Conservation (phyloP, 2,797 vertebrate species). For the Fringilla coelebs region DNA sequence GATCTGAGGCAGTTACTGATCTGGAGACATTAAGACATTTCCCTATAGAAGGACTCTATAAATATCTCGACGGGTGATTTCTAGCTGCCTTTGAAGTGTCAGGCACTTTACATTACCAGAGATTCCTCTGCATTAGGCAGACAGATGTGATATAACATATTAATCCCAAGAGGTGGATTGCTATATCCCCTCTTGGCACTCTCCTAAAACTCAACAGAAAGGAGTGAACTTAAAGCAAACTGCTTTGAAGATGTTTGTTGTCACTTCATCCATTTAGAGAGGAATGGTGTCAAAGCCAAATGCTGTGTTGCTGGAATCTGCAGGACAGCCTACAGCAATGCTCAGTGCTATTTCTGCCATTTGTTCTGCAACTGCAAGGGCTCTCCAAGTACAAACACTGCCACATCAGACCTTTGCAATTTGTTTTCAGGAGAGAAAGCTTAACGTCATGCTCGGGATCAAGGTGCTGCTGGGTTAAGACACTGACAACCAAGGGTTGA, state of each 20-base stretch:
- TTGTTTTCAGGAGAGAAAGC: neutral
- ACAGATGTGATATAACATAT: constrained; percentile 26
- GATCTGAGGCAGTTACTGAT: constrained; percentile 23
- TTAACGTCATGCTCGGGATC: neutral
- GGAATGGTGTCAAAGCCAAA: neutral
- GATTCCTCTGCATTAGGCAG: constrained; percentile 37
- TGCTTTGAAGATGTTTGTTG: neutral
- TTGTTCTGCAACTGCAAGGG: neutral
- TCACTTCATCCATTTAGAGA: neutral
- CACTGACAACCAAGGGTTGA: neutral
- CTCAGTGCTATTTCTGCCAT: neutral
- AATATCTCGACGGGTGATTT: constrained; percentile 35
- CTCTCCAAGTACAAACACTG: neutral
- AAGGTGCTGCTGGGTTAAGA: neutral
- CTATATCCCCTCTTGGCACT: neutral
- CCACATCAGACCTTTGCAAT: neutral
- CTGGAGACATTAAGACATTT: constrained; percentile 1
- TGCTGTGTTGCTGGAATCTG: neutral
- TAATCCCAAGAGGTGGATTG: constrained; percentile 34
- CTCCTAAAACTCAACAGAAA: neutral
- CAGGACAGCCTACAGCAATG: neutral
- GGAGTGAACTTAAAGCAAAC: constrained; percentile 1
- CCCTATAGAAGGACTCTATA: constrained; percentile 13
- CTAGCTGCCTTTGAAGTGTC: constrained; percentile 47
- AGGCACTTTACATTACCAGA: constrained; percentile 38